These are phyloP conservation scores for Clivina fossor DNA, from an alignment of 2,888 invertebrate species.

Conservation along the genomic window DNA sequence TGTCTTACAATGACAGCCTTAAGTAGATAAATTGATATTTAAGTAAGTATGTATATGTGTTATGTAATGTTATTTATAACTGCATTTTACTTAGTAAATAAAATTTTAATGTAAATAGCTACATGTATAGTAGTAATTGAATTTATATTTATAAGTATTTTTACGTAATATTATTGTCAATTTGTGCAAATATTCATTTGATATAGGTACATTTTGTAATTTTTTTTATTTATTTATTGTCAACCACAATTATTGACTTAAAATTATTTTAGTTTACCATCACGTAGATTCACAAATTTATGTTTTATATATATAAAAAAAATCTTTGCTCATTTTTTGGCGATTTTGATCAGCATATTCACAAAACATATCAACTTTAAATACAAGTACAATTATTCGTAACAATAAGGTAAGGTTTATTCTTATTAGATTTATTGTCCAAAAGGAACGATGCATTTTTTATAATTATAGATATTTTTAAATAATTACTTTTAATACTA, in stretches of 20 bases:
- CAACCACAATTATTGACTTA: constrained; percentile 32
- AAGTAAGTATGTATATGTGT: constrained; percentile 13
- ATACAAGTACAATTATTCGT: constrained; percentile 18
- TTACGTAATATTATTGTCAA: constrained; percentile 43
- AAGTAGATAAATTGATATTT: constrained; percentile 24
- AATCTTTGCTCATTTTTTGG: constrained; percentile 27
- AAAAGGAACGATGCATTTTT: constrained; percentile 29
- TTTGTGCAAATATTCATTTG: constrained; percentile 43
- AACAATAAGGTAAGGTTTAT: constrained; percentile 1
- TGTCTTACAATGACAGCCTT: constrained; percentile 34
- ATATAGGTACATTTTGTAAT: constrained; percentile 31
- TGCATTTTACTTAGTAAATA: constrained; percentile 23
- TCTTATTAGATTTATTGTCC: constrained; percentile 22
- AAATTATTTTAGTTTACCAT: constrained; percentile 19
- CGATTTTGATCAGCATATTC: constrained; percentile 31
- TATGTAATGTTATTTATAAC: constrained; percentile 17
- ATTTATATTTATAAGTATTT: constrained; percentile 21
- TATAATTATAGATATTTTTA: constrained; percentile 18
- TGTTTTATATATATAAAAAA: constrained; percentile 23
- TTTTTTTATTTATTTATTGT: constrained; percentile 28
- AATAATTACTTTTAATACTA: constrained; percentile 18
- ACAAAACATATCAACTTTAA: constrained; percentile 22
- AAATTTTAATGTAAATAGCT: constrained; percentile 25
- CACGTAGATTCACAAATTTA: constrained; percentile 23
- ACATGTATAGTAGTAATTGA: constrained; percentile 33